Evolutionary conservation across 2,888 invertebrate genomes (phyloP), one percentile per base, ranked within the genome.

Genomic region (Heliconius sara): DNA sequence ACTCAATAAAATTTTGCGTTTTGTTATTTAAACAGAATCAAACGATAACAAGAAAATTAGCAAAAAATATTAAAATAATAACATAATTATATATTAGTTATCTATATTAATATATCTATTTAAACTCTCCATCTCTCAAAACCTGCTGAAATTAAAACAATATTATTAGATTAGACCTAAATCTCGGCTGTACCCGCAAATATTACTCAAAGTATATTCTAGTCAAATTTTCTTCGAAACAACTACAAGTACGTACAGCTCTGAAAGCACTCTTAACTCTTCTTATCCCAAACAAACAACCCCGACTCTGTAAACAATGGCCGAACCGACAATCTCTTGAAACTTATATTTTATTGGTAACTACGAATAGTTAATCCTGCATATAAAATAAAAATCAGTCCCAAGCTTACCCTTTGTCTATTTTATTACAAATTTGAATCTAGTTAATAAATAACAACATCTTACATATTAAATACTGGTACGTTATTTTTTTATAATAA

Each of bases 261-360:
- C 63, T 65, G 39, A 74, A 65, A 74, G 74, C 63, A 65, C 75
- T 75, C 65, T 34, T 34, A 34, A 6, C 5, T 34, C 7, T 75
- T 65, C 75, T 75, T 75, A 75, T 75, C 75, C 75, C 75, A 75
- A 75, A 63, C 43, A 75, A 75, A 75, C 65, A 75, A 65, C 39
- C 65, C 43, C 13, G 43, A 47, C 39, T 75, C 65, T 63, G 65
- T 75, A 75, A 75, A 75, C 65, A 75, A 75, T 39, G 63, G 10
- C 25, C 75, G 39, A 75, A 65, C 65, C 75, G 73, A 73, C 73
- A 73, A 73, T 73, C 73, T 73, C 73, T n/a, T 9, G n/a, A 60
- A 73, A 73, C 25, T 60, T 73, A 73, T 73, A 73, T 60, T 73
- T 73, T 73, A 73, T 60, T 73, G 60, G 73, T 60, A 73, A 60